Evolutionary conservation across 2,113 vertebrate genomes (phyloP).

Genomic region (Rhizomys pruinosus): DNA sequence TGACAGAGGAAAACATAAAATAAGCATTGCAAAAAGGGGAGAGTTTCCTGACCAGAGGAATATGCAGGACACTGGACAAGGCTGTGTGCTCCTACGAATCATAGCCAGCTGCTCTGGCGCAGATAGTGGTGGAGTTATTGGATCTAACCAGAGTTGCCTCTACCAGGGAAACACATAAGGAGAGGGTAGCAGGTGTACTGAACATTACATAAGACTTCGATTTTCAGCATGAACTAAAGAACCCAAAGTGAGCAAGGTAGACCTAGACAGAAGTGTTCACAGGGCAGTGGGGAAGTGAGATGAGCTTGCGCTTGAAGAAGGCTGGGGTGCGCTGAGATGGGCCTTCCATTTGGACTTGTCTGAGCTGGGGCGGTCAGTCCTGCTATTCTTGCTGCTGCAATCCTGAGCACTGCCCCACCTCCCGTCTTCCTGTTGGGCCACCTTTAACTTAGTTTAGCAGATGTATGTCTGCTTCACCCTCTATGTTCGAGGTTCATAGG

Average conservation of each 20-base stretch:
- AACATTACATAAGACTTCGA: background rate
- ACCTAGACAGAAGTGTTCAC: background rate
- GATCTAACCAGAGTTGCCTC: background rate
- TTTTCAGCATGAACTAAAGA: background rate
- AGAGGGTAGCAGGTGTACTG: background rate
- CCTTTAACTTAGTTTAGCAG: background rate
- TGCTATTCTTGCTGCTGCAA: background rate
- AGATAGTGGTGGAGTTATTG: background rate
- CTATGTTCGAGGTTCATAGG: background rate
- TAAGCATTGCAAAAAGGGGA: background rate
- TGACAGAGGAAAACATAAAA: background rate
- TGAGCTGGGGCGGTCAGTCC: background rate
- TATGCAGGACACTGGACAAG: background rate
- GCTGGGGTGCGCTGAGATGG: background rate
- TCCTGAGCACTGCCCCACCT: background rate
- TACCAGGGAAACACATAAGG: background rate
- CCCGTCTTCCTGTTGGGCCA: background rate
- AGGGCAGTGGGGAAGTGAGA: background rate
- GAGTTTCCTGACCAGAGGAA: background rate
- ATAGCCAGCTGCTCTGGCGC: background rate
- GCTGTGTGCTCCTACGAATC: background rate
- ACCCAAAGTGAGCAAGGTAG: background rate
- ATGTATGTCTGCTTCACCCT: background rate
- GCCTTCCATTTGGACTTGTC: background rate
- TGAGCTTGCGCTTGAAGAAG: background rate